A percentile compares a stretch with the other conserved stretches of the same genome.
phyloP scores from a whole-genome alignment of 1,140 invertebrate species.

The Pectinophora gossypiella region DNA sequence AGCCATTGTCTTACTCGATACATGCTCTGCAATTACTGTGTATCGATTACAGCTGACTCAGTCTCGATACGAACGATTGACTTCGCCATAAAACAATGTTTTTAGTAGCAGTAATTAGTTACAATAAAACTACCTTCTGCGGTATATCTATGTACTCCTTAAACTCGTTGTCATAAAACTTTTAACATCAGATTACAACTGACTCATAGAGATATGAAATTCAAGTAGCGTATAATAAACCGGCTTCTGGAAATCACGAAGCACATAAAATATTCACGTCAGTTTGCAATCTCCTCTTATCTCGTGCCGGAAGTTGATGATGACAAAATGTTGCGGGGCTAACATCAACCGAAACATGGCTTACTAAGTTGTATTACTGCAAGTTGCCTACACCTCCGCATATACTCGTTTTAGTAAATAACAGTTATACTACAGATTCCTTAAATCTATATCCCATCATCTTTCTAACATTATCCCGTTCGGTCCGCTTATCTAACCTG shows the following conservation, averaged over 20 bases:
- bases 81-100: conserved; percentile 58
- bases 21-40: conserved; percentile 61
- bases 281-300: conserved; percentile 40
- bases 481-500: too few species aligned
- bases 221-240: conserved; percentile 40
- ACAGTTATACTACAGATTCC: too few species aligned
- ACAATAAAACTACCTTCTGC: conserved; percentile 33
- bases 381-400: too few species aligned
- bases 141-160: neutral
- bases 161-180: neutral
- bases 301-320: conserved; percentile 30
- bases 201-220: conserved; percentile 37
- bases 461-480: too few species aligned
- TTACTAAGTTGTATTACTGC: too few species aligned
- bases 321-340: conserved; percentile 8
- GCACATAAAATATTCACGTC: conserved; percentile 43
- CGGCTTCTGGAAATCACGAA: conserved; percentile 51
- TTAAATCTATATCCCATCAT: too few species aligned
- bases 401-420: too few species aligned
- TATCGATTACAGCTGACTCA: conserved; percentile 66
- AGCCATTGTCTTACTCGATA: conserved; percentile 64
- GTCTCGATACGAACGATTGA: conserved; percentile 49
- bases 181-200: conserved; percentile 9
- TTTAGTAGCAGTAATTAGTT: conserved; percentile 57
- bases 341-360: neutral